These are phyloP conservation scores for Mirza zaza DNA, from an alignment of 2,113 vertebrate genomes.

Conservation along the genomic window DNA sequence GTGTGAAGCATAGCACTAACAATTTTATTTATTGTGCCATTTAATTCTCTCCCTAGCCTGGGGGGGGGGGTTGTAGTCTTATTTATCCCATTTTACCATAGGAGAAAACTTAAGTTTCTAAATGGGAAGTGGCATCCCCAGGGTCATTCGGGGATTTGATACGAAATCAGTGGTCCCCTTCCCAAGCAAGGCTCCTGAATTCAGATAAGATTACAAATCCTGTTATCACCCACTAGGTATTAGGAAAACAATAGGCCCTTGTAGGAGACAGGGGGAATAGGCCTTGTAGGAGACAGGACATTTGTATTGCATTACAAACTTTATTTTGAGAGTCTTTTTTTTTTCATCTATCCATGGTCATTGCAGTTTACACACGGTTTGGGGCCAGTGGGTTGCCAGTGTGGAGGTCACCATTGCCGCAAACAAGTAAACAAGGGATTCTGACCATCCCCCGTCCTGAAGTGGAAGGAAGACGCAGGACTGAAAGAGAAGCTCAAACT, in stretches of 20 bases:
- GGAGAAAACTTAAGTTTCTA: neutral
- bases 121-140: neutral
- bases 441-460: neutral
- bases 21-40: neutral
- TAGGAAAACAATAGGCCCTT: neutral
- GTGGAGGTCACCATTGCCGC: too few relatives aligned
- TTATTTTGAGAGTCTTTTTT: neutral
- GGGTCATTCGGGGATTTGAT: neutral
- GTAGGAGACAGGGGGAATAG: neutral
- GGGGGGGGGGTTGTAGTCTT: neutral
- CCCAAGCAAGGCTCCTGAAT: neutral
- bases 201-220: neutral
- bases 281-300: rapidly evolving
- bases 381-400: neutral
- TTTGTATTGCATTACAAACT: neutral
- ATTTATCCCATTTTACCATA: neutral
- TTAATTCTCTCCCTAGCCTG: neutral
- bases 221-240: neutral
- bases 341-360: neutral
- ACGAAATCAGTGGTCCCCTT: too few relatives aligned
- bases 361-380: rapidly evolving
- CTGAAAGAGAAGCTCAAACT: neutral
- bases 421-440: neutral
- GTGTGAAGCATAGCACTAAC: neutral
- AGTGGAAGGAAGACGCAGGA: neutral